Evolutionary conservation across 1,140 invertebrate species (phyloP), one percentile per base, ranked within the genome.

Genomic region (Ceratosolen fusciceps): DNA sequence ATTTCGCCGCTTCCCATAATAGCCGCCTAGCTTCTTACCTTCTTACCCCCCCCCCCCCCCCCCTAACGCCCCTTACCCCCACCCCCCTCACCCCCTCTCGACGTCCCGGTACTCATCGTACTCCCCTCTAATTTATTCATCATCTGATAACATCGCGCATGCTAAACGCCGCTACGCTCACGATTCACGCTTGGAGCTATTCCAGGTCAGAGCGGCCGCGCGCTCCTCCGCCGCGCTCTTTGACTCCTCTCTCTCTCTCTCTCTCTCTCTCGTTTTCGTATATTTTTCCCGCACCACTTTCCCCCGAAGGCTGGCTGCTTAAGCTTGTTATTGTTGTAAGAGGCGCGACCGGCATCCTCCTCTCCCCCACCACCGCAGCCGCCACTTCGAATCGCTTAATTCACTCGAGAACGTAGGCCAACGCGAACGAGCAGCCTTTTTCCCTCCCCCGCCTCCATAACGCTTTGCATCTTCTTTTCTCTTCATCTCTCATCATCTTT

Each of bases 201-300:
- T 80, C 78, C 78, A 80, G 78, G 78, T 80, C 78, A 74, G 60
- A 29, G 31, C 1, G 29, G 3, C 10, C 31, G 47, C 67, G 52
- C 52, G 62, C 67, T 24, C 56, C 67, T 24, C 56, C 26, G 49
- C 21, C 37, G 34, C 70, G 19, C 54, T 74, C 52, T 37, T n/a
- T n/a, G 24, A 34, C 54, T 58, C 43, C 43, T 14, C 37, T 74
- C 47, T 26, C 62, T 24, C 62, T 56, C 37, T 39, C 52, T 14
- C 37, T 74, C 47, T 26, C 62, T 14, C 37, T 74, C 47, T 26
- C 62, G 39, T 74, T 56, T 56, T 39, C 52, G 34, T 24, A 39
- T 47, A 68, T 47, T 68, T 43, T 47, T 68, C 37, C 37, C 67
- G 31, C 60, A 5, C 21, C 19, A 9, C 54, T 58, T 58, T 56